Evolutionary conservation across 2,888 invertebrate genomes (phyloP).

Genomic region (Scaptomyza polygonia): DNA sequence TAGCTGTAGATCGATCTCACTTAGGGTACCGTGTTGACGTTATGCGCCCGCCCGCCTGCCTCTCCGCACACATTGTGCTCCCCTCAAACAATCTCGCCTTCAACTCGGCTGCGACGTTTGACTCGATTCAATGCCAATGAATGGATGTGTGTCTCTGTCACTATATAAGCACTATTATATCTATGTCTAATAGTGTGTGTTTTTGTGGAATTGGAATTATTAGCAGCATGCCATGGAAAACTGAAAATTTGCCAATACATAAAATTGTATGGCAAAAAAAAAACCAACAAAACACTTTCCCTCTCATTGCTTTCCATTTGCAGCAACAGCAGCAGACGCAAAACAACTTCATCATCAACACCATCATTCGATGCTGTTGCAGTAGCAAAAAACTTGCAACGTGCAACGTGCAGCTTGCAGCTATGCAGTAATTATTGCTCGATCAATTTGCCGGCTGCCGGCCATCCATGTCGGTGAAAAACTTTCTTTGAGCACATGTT

Average conservation of each 20-base stretch:
- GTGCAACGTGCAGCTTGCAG: slow-evolving; percentile 57
- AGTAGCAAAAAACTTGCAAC: slow-evolving; percentile 37
- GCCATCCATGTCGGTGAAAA: slow-evolving; percentile 75
- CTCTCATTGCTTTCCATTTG: slow-evolving; percentile 83
- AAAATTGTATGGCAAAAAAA: slow-evolving; percentile 39
- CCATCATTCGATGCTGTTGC: slow-evolving; percentile 37
- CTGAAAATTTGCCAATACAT: slow-evolving; percentile 70
- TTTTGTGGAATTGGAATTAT: slow-evolving; percentile 70
- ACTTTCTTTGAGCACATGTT: slow-evolving; percentile 67
- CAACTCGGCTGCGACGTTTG: slow-evolving; percentile 34
- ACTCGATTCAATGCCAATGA: slow-evolving; percentile 80
- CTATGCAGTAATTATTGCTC: slow-evolving; percentile 82
- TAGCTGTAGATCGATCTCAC: slow-evolving; percentile 72
- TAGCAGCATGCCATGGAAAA: slow-evolving; percentile 76
- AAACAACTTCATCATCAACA: slow-evolving; percentile 48
- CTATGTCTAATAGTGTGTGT: slow-evolving; percentile 6
- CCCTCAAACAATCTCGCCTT: slow-evolving; percentile 3
- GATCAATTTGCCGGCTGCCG: slow-evolving; percentile 79
- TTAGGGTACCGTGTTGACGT: slow-evolving; percentile 68
- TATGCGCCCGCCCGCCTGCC: slow-evolving; percentile 17
- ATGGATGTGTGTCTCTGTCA: slow-evolving; percentile 39
- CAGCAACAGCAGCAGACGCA: slow-evolving; percentile 32
- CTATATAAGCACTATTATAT: slow-evolving; percentile 1
- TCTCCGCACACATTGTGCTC: background rate
- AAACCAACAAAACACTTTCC: slow-evolving; percentile 83